Conservation (phyloP, 2,888 invertebrate genomes). For the Plagodis dolabraria region DNA sequence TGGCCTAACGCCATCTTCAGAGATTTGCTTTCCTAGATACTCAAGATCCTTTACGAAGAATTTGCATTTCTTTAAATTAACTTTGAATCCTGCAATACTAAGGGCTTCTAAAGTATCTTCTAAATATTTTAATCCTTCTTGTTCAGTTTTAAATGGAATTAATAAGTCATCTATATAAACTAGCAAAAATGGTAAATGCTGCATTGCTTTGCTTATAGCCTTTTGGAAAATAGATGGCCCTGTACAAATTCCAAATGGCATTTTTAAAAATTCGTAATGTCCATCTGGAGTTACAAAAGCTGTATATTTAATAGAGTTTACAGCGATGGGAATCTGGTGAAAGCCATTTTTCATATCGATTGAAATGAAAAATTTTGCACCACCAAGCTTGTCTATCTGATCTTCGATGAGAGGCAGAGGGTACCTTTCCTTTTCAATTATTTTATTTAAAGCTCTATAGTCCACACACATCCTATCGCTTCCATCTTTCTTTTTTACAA, state of each 20-base stretch:
- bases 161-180: background rate
- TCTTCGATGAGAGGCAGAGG: too few species aligned
- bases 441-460: background rate
- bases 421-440: too few species aligned
- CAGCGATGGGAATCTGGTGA: background rate
- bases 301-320: background rate
- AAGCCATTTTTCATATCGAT: background rate
- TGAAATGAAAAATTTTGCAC: background rate
- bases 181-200: background rate
- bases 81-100: too few species aligned
- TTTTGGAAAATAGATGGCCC: too few species aligned
- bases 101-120: background rate
- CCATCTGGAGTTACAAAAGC: background rate
- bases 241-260: too few species aligned
- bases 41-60: background rate
- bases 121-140: background rate
- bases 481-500: slow-evolving; percentile 5
- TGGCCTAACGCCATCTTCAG: too few species aligned
- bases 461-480: background rate
- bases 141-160: background rate
- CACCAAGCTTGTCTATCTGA: too few species aligned
- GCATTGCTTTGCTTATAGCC: background rate
- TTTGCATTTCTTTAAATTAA: background rate
- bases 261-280: background rate
- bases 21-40: too few species aligned